Percentiles rank a stretch among this genome's conserved stretches.
Evolutionary conservation across 2,113 vertebrate genomes (phyloP).

Genomic region (Hydrochoerus hydrochaeris): DNA sequence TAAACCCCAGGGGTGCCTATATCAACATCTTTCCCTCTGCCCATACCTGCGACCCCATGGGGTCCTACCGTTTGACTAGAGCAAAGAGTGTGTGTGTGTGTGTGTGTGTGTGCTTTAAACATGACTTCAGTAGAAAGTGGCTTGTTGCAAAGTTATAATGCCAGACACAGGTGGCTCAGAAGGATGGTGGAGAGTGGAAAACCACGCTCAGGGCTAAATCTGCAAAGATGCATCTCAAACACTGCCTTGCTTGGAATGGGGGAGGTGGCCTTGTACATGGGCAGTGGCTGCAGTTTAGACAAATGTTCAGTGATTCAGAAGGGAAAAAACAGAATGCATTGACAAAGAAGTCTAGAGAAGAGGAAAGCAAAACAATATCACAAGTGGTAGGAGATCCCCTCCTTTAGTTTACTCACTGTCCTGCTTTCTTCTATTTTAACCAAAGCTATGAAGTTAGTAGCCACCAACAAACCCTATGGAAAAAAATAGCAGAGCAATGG

Average conservation of each 20-base stretch:
- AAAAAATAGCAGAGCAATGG: neutral
- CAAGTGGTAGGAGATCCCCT: too few relatives aligned
- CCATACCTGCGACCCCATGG: rapidly evolving
- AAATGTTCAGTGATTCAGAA: neutral
- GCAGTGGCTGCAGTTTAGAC: neutral
- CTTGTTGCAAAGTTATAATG: neutral
- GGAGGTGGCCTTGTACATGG: neutral
- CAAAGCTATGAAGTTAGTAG: neutral
- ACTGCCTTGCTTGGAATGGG: neutral
- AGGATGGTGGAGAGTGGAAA: neutral
- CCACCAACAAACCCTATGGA: neutral
- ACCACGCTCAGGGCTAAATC: neutral
- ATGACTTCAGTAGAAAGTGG: neutral
- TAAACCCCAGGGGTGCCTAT: neutral
- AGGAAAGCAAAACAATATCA: neutral
- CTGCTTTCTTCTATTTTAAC: neutral
- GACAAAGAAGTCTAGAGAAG: neutral
- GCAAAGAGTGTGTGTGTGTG: neutral
- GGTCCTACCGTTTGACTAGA: neutral
- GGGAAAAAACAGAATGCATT: neutral
- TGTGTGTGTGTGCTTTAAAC: neutral
- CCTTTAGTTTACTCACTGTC: neutral
- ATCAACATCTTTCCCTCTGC: neutral
- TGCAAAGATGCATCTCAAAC: neutral
- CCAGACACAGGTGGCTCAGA: neutral